Percentiles rank a stretch among this genome's conserved stretches.
These are phyloP conservation scores for Elaeidobius kamerunicus DNA, from an alignment of 2,888 invertebrate genomes.

Conservation along the genomic window DNA sequence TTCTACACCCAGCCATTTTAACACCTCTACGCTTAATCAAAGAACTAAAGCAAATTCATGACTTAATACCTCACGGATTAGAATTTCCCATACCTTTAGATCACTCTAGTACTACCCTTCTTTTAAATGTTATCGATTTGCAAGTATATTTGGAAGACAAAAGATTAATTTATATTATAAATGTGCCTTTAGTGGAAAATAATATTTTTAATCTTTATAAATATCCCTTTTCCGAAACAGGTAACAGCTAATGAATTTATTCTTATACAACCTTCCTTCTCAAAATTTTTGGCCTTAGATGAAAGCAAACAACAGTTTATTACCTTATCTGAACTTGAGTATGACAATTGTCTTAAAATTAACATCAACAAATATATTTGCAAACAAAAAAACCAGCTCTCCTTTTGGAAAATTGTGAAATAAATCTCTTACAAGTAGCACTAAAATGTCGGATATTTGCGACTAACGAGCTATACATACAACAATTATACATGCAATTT, in stretches of 20 bases:
- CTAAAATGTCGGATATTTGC: background rate
- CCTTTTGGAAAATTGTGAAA: background rate
- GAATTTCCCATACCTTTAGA: constrained; percentile 4
- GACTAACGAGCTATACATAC: background rate
- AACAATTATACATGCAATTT: too few species aligned
- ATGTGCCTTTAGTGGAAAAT: background rate
- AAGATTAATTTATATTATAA: constrained; percentile 5
- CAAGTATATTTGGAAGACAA: constrained; percentile 8
- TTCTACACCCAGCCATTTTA: background rate
- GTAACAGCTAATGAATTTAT: background rate
- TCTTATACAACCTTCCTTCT: constrained; percentile 3
- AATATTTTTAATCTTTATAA: constrained; percentile 1
- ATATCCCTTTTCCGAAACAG: constrained; percentile 4
- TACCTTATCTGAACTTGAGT: background rate
- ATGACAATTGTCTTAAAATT: background rate
- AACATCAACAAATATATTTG: background rate
- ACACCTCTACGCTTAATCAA: constrained; percentile 1
- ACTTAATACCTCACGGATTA: background rate
- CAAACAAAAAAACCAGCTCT: background rate
- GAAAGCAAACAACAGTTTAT: background rate
- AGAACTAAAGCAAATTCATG: constrained; percentile 4
- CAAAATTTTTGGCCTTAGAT: background rate
- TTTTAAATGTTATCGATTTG: constrained; percentile 1
- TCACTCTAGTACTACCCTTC: background rate
- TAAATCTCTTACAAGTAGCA: background rate